A percentile compares a stretch with the other conserved stretches of the same genome.
Evolutionary conservation across 2,888 invertebrate species (phyloP).

Genomic region (Brenthis hecate): DNA sequence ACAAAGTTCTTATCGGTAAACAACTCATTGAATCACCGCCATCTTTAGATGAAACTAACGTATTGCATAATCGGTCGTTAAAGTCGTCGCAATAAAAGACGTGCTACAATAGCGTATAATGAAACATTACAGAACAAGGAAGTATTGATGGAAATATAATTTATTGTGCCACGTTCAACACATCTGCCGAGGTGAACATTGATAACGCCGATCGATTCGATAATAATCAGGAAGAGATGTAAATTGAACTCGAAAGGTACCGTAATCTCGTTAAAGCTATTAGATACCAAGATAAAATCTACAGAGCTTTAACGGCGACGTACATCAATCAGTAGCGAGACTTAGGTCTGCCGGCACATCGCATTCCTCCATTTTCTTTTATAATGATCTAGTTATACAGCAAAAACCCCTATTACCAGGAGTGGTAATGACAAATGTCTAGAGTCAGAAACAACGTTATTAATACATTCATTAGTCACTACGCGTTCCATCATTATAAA

Average conservation of each 20-base stretch:
- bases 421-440: slow-evolving; percentile 40
- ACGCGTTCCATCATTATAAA: slow-evolving; percentile 22
- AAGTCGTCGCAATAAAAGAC: slow-evolving; percentile 52
- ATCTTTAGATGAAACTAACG: slow-evolving; percentile 56
- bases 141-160: slow-evolving; percentile 38
- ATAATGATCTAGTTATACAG: slow-evolving; percentile 47
- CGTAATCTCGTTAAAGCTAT: slow-evolving; percentile 74
- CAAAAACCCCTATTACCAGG: slow-evolving; percentile 40
- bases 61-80: slow-evolving; percentile 69
- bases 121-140: slow-evolving; percentile 42
- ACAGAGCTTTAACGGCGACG: slow-evolving; percentile 61
- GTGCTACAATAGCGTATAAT: slow-evolving; percentile 47
- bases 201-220: slow-evolving; percentile 40
- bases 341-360: slow-evolving; percentile 46
- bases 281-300: slow-evolving; percentile 67
- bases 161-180: slow-evolving; percentile 21
- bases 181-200: slow-evolving; percentile 30
- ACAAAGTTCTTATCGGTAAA: slow-evolving; percentile 34
- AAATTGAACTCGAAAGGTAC: slow-evolving; percentile 59
- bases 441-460: slow-evolving; percentile 39
- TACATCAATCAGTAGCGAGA: slow-evolving; percentile 71
- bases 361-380: slow-evolving; percentile 53
- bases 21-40: slow-evolving; percentile 62
- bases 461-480: slow-evolving; percentile 39
- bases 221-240: slow-evolving; percentile 57